Base-by-base conservation (phyloP, 2,888 invertebrate species). In the Oligia fasciuncula region DNA sequence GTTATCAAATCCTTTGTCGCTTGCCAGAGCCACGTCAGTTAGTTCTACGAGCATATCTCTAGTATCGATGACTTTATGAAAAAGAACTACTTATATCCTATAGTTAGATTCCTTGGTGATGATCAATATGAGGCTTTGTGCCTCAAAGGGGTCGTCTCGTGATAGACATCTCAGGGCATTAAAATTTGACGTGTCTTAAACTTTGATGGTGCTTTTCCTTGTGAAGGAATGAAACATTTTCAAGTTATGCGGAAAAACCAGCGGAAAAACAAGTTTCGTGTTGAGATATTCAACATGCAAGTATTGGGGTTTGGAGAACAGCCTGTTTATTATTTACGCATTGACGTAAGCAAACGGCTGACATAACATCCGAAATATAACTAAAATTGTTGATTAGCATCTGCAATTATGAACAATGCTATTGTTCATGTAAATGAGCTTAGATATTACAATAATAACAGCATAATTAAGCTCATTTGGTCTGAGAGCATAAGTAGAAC, bases 201-300 rank as follows among this genome's bases (percentile, higher is more conserved):
- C 23, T 57, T 57, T 23, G 9, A 57, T 57, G 57, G 14, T 35
- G 23, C 0, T 76, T 43, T 40, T 13, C 0, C 13, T 46, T 13
- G 4, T 23, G 40, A 46, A 54, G 6, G 43, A 65, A 46, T 8
- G 13, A 54, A 67, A 49, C 3, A 77, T 79, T 54, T 49, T 14
- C 8, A 46, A 60, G n/a, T 73, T 78, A 19, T 1, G 29, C 1
- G 29, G 29, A 29, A 49, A 76, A 17, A 51, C 40, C 77, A n/a
- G 19, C 17, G 29, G n/a, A 35, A 77, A 67, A 81, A 54, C 60
- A 17, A 65, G 29, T 67, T 83, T 43, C 3, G 2, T 62, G 2
- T 68, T 19, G 17, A 69, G n/a, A 66, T 35, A 76, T 67, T 71
- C 40, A 60, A 68, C 49, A 72, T 57, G 29, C 62, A 70, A 40